phyloP scores from a whole-genome alignment of 2,888 invertebrate species.

The Onthophagus sagittarius region DNA sequence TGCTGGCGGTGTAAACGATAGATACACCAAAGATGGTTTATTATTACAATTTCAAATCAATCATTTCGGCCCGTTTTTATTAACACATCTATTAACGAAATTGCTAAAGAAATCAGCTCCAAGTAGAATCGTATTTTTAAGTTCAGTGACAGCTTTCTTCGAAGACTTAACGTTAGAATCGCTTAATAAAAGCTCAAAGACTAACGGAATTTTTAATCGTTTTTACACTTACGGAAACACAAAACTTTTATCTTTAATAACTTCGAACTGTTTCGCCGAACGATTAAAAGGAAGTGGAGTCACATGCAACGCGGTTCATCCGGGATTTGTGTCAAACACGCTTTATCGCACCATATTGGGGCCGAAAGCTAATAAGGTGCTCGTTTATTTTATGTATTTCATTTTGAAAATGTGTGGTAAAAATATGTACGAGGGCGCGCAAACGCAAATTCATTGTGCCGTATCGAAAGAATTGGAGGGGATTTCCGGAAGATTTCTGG shows the following conservation, averaged over 20 bases:
- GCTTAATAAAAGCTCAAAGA: conserved; percentile 14
- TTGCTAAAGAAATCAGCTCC: conserved; percentile 43
- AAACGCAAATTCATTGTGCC: conserved; percentile 29
- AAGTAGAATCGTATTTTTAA: conserved; percentile 43
- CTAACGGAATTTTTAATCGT: conserved; percentile 5
- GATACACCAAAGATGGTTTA: conserved; percentile 58
- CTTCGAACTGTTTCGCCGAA: conserved; percentile 42
- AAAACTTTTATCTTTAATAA: conserved; percentile 41
- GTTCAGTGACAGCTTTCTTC: conserved; percentile 38
- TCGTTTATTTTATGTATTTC: neutral
- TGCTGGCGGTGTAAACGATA: conserved; percentile 47
- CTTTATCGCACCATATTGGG: conserved; percentile 10
- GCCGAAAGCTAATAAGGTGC: neutral
- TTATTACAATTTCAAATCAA: conserved; percentile 64
- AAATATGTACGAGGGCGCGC: conserved; percentile 26
- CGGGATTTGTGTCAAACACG: conserved; percentile 40
- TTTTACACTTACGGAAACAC: conserved; percentile 39
- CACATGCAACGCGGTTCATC: conserved; percentile 43
- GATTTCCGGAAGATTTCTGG: conserved; percentile 28
- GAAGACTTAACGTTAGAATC: conserved; percentile 37
- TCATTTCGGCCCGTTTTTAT: conserved; percentile 66
- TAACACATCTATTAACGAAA: conserved; percentile 62
- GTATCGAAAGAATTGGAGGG: conserved; percentile 23
- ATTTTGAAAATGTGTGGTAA: neutral
- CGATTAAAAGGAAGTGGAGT: conserved; percentile 38